Base-by-base conservation (phyloP, 2,797 vertebrate species). In the Gouania willdenowi region DNA sequence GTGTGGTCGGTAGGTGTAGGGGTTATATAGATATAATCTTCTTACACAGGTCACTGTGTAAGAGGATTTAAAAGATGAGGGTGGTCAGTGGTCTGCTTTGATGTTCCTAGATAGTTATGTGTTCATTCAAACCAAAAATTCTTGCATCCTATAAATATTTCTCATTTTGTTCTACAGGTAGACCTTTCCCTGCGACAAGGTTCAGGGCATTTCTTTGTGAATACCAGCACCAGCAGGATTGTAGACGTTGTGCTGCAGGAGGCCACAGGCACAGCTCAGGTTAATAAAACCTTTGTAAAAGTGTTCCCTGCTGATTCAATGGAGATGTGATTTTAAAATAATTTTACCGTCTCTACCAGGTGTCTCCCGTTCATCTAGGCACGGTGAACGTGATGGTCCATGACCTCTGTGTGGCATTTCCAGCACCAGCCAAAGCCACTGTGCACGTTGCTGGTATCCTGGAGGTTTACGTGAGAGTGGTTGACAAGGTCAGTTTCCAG, bases 161-260 rank as follows among this genome's bases (percentile, higher is more conserved):
- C 6, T 4, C 3, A 19, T 37, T 39, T 57, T 48, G 11, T 53
- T 54, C 83, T 60, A 3, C 72, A 99, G 96, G 87, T 73, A 0
- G 88, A 91, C 42, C 85, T 99, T 26, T 61, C 66, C 3, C 77
- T 99, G 60, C 79, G 24, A 26, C 93, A 93, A 51, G 96, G 95
- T 18, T 99, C 97, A 0, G 96, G 94, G 2, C 92, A 94, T 80
- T 98, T 98, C 77, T 94, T 88, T 46, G 73, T 98, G 67, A 98
- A 98, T 42, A 83, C 90, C 28, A 98, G 91, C 2, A 33, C 82
- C 1, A 62, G 44, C 9, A 88, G 89, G 3, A 41, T 94, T 2
- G 83, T 89, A 2, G 73, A 80, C 6, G 88, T 96, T 41, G 33
- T 50, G 2, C 92, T 91, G 65, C 89, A 93, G 55, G 91, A 95